Evolutionary conservation across 2,113 vertebrate species (phyloP).

Genomic region (Myiozetetes cayanensis): DNA sequence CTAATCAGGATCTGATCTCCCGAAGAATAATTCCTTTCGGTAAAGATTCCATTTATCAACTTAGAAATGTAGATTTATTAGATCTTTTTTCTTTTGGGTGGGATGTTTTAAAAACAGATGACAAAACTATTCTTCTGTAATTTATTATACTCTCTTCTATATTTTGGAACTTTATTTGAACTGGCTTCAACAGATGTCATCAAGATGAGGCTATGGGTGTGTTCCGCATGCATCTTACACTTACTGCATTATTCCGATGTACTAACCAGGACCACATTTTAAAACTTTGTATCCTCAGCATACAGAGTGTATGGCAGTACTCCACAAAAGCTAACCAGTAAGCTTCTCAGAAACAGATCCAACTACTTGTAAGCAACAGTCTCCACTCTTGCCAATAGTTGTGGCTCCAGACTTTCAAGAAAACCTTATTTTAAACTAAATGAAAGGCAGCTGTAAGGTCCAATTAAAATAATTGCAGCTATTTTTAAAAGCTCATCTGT

Average conservation of each 20-base stretch:
- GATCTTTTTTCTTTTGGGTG: background rate
- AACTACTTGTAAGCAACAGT: background rate
- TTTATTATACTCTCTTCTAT: background rate
- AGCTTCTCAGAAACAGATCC: background rate
- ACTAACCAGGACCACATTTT: background rate
- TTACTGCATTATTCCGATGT: background rate
- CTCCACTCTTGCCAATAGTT: background rate
- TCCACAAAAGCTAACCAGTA: background rate
- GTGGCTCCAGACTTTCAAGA: background rate
- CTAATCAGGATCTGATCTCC: background rate
- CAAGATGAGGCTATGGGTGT: background rate
- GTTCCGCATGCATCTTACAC: background rate
- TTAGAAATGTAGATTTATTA: background rate
- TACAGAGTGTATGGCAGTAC: background rate
- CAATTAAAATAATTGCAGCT: constrained; percentile 7
- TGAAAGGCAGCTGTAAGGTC: constrained; percentile 9
- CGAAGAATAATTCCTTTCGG: background rate
- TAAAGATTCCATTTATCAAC: background rate
- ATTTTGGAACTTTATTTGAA: background rate
- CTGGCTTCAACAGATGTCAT: background rate
- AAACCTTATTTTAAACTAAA: constrained; percentile 3
- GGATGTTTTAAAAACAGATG: background rate
- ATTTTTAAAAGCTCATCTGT: background rate
- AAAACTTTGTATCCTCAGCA: background rate
- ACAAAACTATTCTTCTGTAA: background rate